Evolutionary conservation across 2,113 vertebrate species (phyloP).

Genomic region (Hippocampus abdominalis): DNA sequence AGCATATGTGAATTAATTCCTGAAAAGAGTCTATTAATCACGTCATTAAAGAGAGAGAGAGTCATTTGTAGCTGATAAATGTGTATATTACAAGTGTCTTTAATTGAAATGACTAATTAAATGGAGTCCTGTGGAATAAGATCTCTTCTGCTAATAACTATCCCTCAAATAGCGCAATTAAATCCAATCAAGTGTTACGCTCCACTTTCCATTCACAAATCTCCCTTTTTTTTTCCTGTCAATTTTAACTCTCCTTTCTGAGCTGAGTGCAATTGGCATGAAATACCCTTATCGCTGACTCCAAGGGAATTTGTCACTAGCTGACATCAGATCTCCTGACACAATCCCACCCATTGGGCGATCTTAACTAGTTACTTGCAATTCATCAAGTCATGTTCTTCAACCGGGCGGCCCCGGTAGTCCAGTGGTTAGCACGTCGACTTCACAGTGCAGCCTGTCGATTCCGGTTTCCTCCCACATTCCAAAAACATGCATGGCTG

Average conservation of each 20-base stretch:
- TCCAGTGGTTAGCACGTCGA: too few species aligned
- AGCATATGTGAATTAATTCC: conserved; percentile 41
- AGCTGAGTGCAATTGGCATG: conserved; percentile 14
- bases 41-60: conserved; percentile 47
- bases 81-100: conserved; percentile 60
- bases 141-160: conserved; percentile 65
- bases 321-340: conserved; percentile 8
- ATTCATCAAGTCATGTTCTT: background rate
- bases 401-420: too few species aligned
- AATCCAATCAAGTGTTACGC: conserved; percentile 37
- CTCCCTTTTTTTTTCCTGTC: conserved; percentile 19
- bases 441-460: too few species aligned
- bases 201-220: conserved; percentile 40
- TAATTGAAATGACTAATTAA: conserved; percentile 74
- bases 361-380: background rate
- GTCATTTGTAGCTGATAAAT: conserved; percentile 55
- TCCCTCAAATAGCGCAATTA: conserved; percentile 67
- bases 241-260: conserved; percentile 28
- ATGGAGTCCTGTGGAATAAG: conserved; percentile 58
- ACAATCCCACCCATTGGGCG: background rate
- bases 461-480: too few species aligned
- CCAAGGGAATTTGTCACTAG: conserved; percentile 31
- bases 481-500: too few species aligned
- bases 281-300: background rate
- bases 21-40: conserved; percentile 61